Base-by-base conservation (phyloP, 2,797 vertebrate genomes). In the Oryzias sinensis region DNA sequence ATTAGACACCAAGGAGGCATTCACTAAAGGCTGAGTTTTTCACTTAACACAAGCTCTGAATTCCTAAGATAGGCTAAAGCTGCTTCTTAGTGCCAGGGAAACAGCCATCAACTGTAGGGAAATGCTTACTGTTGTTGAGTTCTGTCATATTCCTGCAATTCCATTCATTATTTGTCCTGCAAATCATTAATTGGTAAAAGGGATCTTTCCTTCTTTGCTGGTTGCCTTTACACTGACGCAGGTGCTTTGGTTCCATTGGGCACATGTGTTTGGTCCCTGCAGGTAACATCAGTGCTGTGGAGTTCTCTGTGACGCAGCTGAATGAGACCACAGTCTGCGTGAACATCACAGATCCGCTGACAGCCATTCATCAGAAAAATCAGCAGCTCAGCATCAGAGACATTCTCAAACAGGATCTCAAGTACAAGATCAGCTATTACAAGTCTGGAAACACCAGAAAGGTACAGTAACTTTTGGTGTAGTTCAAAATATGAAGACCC, bases 361-460 rank as follows among this genome's bases (percentile, higher is more conserved):
- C 93, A 0, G 70, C 90, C 0, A 70, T 93, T 15, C 68, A 72
- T 17, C n/a, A 6, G 33, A 0, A 20, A 2, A 73, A 79, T 0
- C 84, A 68, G 1, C 91, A 89, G 53, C 80, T 88, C 54, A 95
- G 65, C 56, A 83, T 98, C 72, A 89, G 89, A 56, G 93, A 96
- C 2, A 62, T 98, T 62, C 91, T 97, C 43, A 83, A 86, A 62
- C 49, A 81, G 0, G 82, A 95, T 61, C 88, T 98, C 41, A 84
- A 75, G 71, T 97, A 98, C 48, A 91, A 76, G 43, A 86, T 98
- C 25, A 80, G 57, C 59, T 97, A 95, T 65, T 89, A 90, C 88
- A 97, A 90, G 80, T 90, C 92, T 40, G 87, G 84, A 60, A 96
- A 91, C 68, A 95, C 96, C 8, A 92, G 95, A 65, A 93, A 89